Base-by-base conservation (phyloP, 2,113 vertebrate genomes). In the Dinomys branickii region DNA sequence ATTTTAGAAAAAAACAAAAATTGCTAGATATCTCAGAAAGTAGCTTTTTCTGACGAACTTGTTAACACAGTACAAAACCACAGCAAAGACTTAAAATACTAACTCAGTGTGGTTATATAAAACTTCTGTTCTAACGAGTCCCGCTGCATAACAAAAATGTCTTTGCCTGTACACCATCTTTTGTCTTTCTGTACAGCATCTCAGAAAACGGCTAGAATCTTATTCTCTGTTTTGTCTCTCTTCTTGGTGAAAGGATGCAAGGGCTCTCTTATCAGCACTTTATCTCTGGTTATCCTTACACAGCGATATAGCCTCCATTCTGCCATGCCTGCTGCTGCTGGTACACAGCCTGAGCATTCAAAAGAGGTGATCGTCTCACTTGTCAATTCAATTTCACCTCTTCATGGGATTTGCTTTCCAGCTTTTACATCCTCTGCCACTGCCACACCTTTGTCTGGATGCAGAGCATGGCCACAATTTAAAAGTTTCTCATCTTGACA, bases 261-360 rank as follows among this genome's bases (percentile, higher is more conserved):
- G 98, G 5, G 99, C 99, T 98, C 99, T 98, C 98, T 99, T 99
- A n/a, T 99, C 99, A 0, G 99, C 99, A 0, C 99, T 99, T 98
- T 99, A 99, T 89, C 99, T 99, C 98, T 99, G 99, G 98, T 99
- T 99, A 98, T 99, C 99, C 88, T 99, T 99, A n/a, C 99, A 99
- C 98, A 99, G 99, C 98, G 99, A 99, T 93, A 99, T 99, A 4
- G 99, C 99, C 91, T 99, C 99, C 99, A 99, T 99, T 93, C 99
- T 99, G 0, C 99, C 99, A 97, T 99, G 99, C 84, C 99, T 99
- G 99, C 99, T 99, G 87, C 99, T 99, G 65, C 99, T 99, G 99
- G 99, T 99, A 99, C 99, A 3, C 99, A 99, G 92, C 99, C 99
- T 20, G 99, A 99, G 63, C 99, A 98, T 98, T 99, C 99, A 80